Conservation (phyloP, 2,113 vertebrate species). For the Turdus rufiventris region DNA sequence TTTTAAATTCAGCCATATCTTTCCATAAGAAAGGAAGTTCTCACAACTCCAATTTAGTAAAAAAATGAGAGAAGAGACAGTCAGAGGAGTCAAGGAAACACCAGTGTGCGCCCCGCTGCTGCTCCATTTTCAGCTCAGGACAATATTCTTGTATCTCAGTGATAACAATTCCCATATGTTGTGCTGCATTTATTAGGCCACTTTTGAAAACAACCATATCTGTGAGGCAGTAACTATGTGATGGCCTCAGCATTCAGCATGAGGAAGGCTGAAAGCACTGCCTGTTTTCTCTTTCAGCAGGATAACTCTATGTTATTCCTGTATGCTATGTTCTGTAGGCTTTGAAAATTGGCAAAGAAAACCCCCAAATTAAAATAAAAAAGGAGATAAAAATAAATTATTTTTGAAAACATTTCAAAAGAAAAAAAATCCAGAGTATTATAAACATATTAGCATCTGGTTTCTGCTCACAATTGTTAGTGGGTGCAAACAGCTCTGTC, state of each 20-base stretch:
- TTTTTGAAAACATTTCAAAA: neutral
- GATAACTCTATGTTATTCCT: neutral
- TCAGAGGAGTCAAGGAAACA: neutral
- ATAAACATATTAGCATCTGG: neutral
- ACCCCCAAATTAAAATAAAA: neutral
- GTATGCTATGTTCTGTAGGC: neutral
- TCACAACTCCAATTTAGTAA: neutral
- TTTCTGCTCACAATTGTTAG: neutral
- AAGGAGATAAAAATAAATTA: neutral
- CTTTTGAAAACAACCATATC: neutral
- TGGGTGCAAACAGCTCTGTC: neutral
- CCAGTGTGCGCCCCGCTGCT: neutral
- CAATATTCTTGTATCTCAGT: neutral
- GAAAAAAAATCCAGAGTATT: neutral
- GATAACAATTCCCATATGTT: neutral
- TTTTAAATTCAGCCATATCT: neutral
- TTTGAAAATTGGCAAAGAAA: accelerated
- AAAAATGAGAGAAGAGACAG: neutral
- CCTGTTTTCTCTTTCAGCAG: neutral
- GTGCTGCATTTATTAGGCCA: neutral
- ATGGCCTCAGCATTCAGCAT: neutral
- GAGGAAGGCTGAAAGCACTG: neutral
- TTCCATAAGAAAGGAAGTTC: neutral
- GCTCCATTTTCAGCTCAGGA: neutral
- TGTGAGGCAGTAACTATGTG: neutral